These are phyloP conservation scores for Lasioglossum malachurum DNA, from an alignment of 2,888 invertebrate species.

Conservation along the genomic window DNA sequence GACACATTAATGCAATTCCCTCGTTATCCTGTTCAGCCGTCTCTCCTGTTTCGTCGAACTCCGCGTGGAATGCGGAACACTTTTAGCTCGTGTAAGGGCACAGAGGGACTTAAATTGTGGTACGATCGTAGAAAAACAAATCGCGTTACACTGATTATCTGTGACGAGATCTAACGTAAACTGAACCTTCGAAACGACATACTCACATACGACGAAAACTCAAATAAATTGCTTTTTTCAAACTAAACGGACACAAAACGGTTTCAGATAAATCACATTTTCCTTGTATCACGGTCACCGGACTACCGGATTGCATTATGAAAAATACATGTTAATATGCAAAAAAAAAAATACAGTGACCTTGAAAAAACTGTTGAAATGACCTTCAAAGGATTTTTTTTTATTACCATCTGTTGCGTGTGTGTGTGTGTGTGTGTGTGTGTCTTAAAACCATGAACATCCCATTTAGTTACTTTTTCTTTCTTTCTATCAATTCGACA, in stretches of 20 bases:
- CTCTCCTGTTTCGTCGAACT: constrained; percentile 39
- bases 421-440: too few relatives aligned
- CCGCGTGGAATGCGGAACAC: constrained; percentile 1
- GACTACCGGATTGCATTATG: too few relatives aligned
- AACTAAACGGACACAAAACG: neutral
- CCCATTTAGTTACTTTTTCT: too few relatives aligned
- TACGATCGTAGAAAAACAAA: constrained; percentile 52
- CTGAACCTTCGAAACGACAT: neutral
- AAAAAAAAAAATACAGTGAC: too few relatives aligned
- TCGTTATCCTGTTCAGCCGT: constrained; percentile 54
- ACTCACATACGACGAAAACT: neutral
- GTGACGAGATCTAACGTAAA: neutral
- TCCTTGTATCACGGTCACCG: neutral
- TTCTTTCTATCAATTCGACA: too few relatives aligned
- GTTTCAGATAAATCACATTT: neutral
- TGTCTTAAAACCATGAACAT: too few relatives aligned
- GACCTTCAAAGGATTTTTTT: too few relatives aligned
- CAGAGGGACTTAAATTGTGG: constrained; percentile 33
- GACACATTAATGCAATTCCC: constrained; percentile 61
- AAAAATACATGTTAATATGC: too few relatives aligned
- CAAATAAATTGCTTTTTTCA: neutral
- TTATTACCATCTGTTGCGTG: too few relatives aligned
- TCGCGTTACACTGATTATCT: constrained; percentile 54
- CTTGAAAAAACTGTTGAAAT: too few relatives aligned
- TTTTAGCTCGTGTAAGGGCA: constrained; percentile 43